phyloP scores from a whole-genome alignment of 2,113 vertebrate species.

The Perognathus longimembris region DNA sequence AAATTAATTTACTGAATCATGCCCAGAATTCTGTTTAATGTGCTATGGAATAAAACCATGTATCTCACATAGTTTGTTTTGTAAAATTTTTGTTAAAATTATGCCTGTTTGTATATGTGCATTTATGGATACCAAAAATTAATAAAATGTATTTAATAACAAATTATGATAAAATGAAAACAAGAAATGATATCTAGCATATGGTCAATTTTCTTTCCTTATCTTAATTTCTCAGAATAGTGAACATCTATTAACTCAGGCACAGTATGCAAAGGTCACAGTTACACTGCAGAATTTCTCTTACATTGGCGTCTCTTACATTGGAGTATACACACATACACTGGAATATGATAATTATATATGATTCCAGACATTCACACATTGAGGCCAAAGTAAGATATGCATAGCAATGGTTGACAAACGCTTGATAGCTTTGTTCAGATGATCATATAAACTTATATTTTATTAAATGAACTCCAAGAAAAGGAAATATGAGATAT shows the following conservation, averaged over 20 bases:
- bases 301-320: not conserved
- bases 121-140: not conserved
- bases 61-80: not conserved
- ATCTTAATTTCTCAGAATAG: slow-evolving; percentile 55
- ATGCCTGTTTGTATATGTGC: not conserved
- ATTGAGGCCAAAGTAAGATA: too few species aligned
- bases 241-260: slow-evolving; percentile 46
- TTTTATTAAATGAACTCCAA: too few species aligned
- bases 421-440: too few species aligned
- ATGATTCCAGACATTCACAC: too few species aligned
- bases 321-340: too few species aligned
- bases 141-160: not conserved
- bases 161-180: not conserved
- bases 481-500: too few species aligned
- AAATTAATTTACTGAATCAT: slow-evolving; percentile 5
- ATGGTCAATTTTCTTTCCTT: slow-evolving; percentile 36
- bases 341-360: too few species aligned
- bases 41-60: not conserved
- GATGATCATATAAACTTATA: too few species aligned
- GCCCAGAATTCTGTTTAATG: not conserved
- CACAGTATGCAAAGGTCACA: slow-evolving; percentile 26
- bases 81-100: not conserved
- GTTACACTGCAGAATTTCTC: slow-evolving; percentile 35
- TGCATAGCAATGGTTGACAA: too few species aligned
- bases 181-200: slow-evolving; percentile 29